Conservation (phyloP, 2,113 vertebrate species). For the Hemichromis elongatus region DNA sequence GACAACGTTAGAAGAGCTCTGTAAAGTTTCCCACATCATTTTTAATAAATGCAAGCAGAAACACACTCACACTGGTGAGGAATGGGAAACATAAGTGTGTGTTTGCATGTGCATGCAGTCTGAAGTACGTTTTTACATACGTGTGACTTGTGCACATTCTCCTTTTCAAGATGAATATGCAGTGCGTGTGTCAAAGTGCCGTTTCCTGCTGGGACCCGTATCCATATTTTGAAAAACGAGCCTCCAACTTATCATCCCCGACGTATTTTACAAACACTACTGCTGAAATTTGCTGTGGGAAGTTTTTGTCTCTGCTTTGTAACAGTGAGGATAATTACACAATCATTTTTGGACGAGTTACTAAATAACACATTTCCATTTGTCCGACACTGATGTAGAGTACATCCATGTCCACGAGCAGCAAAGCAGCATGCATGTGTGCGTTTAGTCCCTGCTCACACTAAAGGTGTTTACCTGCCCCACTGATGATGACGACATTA, state of each 20-base stretch:
- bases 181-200: neutral
- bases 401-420: neutral
- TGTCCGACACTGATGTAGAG: neutral
- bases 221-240: neutral
- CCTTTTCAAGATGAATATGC: neutral
- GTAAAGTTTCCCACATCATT: slow-evolving; percentile 53
- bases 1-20: slow-evolving; percentile 16
- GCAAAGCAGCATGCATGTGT: neutral
- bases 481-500: neutral
- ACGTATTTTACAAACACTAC: neutral
- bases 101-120: slow-evolving; percentile 42
- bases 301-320: neutral
- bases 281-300: neutral
- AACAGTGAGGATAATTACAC: neutral
- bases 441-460: neutral
- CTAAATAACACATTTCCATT: neutral
- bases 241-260: neutral
- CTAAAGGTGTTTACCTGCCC: neutral
- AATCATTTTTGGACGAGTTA: neutral
- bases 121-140: neutral
- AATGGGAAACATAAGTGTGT: slow-evolving; percentile 14
- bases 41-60: slow-evolving; percentile 39
- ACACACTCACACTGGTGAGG: slow-evolving; percentile 16
- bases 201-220: neutral
- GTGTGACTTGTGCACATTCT: neutral